Evolutionary conservation across 1,140 invertebrate genomes (phyloP).

Genomic region (Brachionus paranguensis): DNA sequence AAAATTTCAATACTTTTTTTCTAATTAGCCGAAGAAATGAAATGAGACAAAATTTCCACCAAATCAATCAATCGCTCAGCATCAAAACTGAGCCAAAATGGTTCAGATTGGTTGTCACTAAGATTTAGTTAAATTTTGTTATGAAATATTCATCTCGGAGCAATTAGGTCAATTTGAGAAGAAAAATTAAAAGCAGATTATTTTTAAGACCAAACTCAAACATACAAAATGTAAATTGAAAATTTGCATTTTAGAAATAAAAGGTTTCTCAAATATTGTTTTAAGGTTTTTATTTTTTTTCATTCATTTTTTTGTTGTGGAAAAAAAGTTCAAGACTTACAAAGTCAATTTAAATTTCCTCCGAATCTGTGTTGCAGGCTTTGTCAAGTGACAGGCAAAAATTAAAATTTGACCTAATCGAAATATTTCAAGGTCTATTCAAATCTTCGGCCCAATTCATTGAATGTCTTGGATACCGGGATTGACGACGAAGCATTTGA

Average conservation of each 20-base stretch:
- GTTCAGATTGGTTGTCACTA: neutral
- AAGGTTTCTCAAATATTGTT: conserved; percentile 3
- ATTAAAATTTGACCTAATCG: neutral
- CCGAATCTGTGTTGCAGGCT: neutral
- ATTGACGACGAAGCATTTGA: neutral
- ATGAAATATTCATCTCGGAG: neutral
- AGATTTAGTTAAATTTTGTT: neutral
- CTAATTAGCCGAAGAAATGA: neutral
- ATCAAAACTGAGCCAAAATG: neutral
- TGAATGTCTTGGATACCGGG: neutral
- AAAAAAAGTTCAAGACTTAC: neutral
- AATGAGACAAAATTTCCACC: neutral
- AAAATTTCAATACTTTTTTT: neutral
- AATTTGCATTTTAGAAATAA: neutral
- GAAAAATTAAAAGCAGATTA: neutral
- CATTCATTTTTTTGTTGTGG: neutral
- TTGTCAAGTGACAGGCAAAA: neutral
- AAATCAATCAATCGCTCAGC: neutral
- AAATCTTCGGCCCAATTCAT: neutral
- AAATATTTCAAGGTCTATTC: neutral
- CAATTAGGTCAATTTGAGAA: neutral
- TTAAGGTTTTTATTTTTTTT: neutral
- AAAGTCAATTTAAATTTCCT: conserved; percentile 5
- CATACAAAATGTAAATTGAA: neutral
- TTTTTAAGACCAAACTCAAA: neutral